phyloP scores from a whole-genome alignment of 1,140 invertebrate genomes.

The Drosophila jambulina region DNA sequence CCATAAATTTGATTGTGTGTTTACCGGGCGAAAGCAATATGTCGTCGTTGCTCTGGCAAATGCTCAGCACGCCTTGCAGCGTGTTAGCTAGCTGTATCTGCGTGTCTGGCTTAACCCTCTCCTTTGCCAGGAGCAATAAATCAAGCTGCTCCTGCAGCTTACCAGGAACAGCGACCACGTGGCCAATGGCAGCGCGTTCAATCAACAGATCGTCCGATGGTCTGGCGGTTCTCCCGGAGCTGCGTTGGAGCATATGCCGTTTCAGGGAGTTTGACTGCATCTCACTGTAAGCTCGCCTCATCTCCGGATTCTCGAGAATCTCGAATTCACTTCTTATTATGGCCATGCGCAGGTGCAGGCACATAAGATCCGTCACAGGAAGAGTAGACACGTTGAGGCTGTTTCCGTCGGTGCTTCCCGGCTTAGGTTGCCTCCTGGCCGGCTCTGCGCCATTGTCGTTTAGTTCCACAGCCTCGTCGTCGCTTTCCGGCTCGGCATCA shows the following conservation, averaged over 20 bases:
- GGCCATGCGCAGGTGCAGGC: constrained; percentile 87
- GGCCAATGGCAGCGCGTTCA: constrained; percentile 65
- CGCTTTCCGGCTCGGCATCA: constrained; percentile 82
- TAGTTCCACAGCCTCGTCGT: constrained; percentile 62
- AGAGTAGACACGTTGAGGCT: constrained; percentile 71
- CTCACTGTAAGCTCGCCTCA: constrained; percentile 86
- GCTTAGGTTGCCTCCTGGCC: constrained; percentile 33
- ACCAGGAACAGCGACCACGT: constrained; percentile 86
- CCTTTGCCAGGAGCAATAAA: constrained; percentile 83
- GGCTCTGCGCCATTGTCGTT: constrained; percentile 48
- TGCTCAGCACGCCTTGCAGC: constrained; percentile 85
- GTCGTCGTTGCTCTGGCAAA: constrained; percentile 71
- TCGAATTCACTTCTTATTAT: constrained; percentile 88
- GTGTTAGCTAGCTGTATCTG: constrained; percentile 68
- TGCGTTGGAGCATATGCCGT: constrained; percentile 40
- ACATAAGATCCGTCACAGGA: constrained; percentile 85
- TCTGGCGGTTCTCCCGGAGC: constrained; percentile 30
- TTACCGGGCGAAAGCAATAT: constrained; percentile 71
- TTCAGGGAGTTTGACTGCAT: constrained; percentile 62
- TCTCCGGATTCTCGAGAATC: constrained; percentile 87
- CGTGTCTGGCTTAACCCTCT: constrained; percentile 31
- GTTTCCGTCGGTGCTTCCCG: constrained; percentile 9
- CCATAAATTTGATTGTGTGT: constrained; percentile 77
- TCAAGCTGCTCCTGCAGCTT: constrained; percentile 85
- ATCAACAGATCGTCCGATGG: constrained; percentile 27